Evolutionary conservation across 2,113 vertebrate species (phyloP).

Genomic region (Siniperca knerii): DNA sequence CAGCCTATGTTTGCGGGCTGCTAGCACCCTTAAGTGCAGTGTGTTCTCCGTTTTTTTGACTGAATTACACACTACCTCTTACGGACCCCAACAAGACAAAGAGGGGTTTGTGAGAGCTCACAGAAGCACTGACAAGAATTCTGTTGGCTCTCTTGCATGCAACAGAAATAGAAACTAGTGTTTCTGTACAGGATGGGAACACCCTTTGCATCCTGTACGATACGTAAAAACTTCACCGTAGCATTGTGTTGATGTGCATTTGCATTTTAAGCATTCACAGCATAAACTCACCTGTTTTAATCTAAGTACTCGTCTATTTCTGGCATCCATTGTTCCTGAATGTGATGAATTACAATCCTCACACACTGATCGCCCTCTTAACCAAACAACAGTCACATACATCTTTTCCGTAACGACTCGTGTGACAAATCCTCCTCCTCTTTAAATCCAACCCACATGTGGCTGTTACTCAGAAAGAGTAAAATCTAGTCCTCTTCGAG

Average conservation of each 20-base stretch:
- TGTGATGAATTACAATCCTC: background rate
- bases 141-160: background rate
- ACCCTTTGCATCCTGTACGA: conserved; percentile 4
- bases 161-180: background rate
- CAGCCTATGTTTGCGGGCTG: conserved; percentile 3
- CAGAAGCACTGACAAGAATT: conserved; percentile 32
- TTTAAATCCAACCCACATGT: background rate
- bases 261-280: background rate
- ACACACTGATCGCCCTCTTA: too few relatives aligned
- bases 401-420: background rate
- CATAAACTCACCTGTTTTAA: conserved; percentile 40
- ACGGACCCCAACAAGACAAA: conserved; percentile 60
- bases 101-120: conserved; percentile 57
- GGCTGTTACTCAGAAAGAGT: background rate
- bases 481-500: background rate
- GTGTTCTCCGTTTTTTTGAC: conserved; percentile 39
- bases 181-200: background rate
- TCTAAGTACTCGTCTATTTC: background rate
- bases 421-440: background rate
- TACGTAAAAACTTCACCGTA: too few relatives aligned
- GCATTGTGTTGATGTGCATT: background rate
- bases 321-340: conserved; percentile 20
- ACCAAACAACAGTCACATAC: background rate
- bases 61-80: conserved; percentile 56
- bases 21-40: conserved; percentile 14